A percentile compares a stretch with the other conserved stretches of the same genome.
Evolutionary conservation across 2,888 invertebrate species (phyloP).

Genomic region (Microctonus aethiopoides): DNA sequence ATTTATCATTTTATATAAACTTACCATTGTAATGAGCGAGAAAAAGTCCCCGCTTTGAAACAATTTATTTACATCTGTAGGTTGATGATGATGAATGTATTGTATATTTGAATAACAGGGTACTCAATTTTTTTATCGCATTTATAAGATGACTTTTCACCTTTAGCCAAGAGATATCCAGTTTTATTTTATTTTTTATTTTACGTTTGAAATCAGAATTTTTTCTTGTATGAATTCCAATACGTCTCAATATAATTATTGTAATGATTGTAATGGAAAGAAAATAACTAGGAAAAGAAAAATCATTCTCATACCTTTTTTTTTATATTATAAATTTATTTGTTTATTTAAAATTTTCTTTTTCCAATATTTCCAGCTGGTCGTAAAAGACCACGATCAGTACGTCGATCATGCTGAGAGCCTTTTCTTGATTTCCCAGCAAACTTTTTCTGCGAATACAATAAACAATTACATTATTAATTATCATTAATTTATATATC

Average conservation of each 20-base stretch:
- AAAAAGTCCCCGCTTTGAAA: conserved; percentile 47
- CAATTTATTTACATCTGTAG: conserved; percentile 51
- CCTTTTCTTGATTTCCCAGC: conserved; percentile 68
- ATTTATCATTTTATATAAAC: not conserved
- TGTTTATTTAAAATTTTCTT: conserved; percentile 55
- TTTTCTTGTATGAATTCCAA: not conserved
- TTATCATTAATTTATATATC: conserved; percentile 9
- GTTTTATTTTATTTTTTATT: not conserved
- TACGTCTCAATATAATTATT: not conserved
- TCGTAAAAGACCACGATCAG: conserved; percentile 76
- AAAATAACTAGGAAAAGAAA: not conserved
- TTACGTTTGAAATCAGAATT: not conserved
- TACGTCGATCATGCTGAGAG: conserved; percentile 72
- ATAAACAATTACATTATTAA: conserved; percentile 14
- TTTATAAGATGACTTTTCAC: conserved; percentile 56
- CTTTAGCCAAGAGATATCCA: conserved; percentile 40
- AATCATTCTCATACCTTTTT: conserved; percentile 14
- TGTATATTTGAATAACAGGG: conserved; percentile 47
- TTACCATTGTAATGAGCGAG: conserved; percentile 28
- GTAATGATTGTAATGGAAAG: not conserved
- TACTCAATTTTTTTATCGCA: conserved; percentile 51
- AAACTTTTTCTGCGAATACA: conserved; percentile 44
- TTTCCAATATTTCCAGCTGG: conserved; percentile 68
- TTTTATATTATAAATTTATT: not conserved
- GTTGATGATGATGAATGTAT: conserved; percentile 20